Conservation (phyloP, 23 tunicate genomes). For the Trididemnum miniatum region DNA sequence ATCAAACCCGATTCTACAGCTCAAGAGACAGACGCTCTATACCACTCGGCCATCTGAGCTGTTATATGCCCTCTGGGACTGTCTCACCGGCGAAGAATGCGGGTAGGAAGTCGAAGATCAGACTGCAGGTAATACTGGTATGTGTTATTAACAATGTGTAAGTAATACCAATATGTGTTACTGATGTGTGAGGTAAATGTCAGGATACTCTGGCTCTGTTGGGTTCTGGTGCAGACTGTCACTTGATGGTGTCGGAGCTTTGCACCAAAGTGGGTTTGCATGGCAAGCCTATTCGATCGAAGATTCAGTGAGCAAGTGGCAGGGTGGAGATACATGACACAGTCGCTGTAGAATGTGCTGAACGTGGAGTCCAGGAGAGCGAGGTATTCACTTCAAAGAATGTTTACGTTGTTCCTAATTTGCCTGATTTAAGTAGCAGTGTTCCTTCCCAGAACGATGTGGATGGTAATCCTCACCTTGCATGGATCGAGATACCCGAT, state of each 20-base stretch:
- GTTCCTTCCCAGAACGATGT: not conserved
- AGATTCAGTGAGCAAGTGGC: constrained; percentile 8
- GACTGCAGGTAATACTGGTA: constrained; percentile 14
- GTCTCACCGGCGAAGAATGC: no score
- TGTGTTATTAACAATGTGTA: constrained; percentile 13
- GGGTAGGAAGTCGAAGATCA: no score
- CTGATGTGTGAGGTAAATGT: not conserved
- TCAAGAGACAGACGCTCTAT: no score
- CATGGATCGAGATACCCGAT: no score
- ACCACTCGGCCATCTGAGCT: no score
- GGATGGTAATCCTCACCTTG: not conserved
- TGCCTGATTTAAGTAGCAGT: constrained; percentile 10
- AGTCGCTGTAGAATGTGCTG: not conserved
- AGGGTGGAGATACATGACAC: not conserved
- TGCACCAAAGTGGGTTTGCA: not conserved
- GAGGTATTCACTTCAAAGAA: constrained; percentile 10
- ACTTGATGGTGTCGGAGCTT: not conserved
- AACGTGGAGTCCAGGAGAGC: not conserved
- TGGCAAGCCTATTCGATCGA: not conserved
- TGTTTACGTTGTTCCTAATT: not conserved
- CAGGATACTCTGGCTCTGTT: not conserved
- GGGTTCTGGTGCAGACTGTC: constrained; percentile 20
- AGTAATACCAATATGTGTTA: no score
- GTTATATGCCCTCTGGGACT: no score
- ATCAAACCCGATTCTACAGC: no score